Evolutionary conservation across 2,797 vertebrate species (phyloP).

Genomic region (Carcharodon carcharias): DNA sequence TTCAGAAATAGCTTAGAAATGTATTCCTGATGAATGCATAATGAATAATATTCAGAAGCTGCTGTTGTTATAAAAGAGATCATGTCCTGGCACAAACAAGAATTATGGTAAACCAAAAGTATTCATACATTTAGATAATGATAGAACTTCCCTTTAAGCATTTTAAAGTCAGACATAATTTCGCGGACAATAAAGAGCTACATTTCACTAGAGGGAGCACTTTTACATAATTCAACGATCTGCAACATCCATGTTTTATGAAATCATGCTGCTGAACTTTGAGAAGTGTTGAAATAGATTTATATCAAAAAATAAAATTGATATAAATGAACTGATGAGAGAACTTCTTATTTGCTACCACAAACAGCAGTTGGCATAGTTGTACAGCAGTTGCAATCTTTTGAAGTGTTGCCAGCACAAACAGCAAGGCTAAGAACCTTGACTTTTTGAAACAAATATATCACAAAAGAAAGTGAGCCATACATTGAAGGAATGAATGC

Average conservation of each 20-base stretch:
- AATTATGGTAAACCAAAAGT: not conserved
- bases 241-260: not conserved
- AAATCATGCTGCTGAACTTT: slow-evolving; percentile 22
- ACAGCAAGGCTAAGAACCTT: slow-evolving; percentile 52
- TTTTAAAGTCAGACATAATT: not conserved
- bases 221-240: slow-evolving; percentile 26
- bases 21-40: not conserved
- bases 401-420: slow-evolving; percentile 54
- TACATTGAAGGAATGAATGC: slow-evolving; percentile 43
- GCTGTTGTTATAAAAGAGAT: not conserved
- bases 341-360: slow-evolving; percentile 47
- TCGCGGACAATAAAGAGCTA: not conserved
- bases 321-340: slow-evolving; percentile 48
- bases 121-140: not conserved
- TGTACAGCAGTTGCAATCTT: slow-evolving; percentile 45
- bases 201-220: slow-evolving; percentile 35
- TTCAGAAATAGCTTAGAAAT: not conserved
- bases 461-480: slow-evolving; percentile 48
- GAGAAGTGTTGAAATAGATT: slow-evolving; percentile 50
- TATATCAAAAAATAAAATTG: slow-evolving; percentile 47
- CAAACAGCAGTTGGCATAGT: slow-evolving; percentile 48
- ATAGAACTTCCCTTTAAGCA: not conserved
- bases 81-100: not conserved
- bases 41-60: not conserved
- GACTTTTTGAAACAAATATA: slow-evolving; percentile 50